Evolutionary conservation across 2,113 vertebrate species (phyloP).

Genomic region (Phalacrocorax brasilianus): DNA sequence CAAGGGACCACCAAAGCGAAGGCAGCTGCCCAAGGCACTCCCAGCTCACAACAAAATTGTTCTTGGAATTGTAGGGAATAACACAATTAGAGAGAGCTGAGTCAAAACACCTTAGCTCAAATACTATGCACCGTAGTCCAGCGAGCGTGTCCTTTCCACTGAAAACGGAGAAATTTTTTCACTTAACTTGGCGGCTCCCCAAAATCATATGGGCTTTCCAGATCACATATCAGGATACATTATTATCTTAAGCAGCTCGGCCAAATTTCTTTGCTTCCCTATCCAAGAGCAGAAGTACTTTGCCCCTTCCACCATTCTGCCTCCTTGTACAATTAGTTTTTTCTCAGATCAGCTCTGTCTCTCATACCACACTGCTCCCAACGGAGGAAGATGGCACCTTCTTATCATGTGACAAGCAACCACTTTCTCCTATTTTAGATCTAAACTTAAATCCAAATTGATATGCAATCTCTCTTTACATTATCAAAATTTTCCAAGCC

Average conservation of each 20-base stretch:
- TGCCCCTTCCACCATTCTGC: neutral
- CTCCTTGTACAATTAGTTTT: neutral
- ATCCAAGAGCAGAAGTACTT: neutral
- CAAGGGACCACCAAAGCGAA: neutral
- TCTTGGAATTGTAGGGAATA: neutral
- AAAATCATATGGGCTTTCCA: neutral
- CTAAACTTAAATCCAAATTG: neutral
- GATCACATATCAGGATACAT: neutral
- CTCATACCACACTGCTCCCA: neutral
- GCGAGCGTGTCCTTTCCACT: neutral
- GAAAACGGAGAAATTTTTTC: neutral
- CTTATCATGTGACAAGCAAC: neutral
- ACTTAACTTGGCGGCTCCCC: neutral
- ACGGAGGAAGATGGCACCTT: neutral
- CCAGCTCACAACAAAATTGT: neutral
- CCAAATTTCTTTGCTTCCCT: neutral
- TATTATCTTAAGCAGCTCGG: neutral
- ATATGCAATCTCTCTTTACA: neutral
- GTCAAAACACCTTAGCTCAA: neutral
- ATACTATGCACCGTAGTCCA: neutral
- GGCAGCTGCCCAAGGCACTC: neutral
- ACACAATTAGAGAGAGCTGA: neutral
- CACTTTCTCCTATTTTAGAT: neutral
- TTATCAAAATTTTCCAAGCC: neutral
- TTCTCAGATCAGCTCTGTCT: neutral